These are phyloP conservation scores for Atopsyche davidsoni DNA, from an alignment of 1,140 invertebrate genomes.

Conservation along the genomic window DNA sequence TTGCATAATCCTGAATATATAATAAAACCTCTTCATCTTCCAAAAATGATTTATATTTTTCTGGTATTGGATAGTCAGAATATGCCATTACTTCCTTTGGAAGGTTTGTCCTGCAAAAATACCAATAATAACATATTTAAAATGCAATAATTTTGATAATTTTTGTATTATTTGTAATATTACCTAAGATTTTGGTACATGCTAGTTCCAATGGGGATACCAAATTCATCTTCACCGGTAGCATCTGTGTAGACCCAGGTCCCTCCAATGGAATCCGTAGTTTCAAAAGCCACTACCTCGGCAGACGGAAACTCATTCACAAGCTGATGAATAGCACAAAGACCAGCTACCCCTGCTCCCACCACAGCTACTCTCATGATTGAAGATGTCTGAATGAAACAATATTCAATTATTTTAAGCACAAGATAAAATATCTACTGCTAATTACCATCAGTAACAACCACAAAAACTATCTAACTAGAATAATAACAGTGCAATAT, in stretches of 20 bases:
- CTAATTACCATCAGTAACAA: background rate
- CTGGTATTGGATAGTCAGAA: conserved; percentile 57
- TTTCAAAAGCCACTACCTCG: conserved; percentile 57
- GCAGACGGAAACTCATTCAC: conserved; percentile 30
- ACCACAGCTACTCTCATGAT: conserved; percentile 24
- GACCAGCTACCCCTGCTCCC: conserved; percentile 22
- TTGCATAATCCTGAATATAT: conserved; percentile 72
- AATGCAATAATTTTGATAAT: no score
- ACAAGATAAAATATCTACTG: background rate
- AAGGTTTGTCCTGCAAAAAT: conserved; percentile 43
- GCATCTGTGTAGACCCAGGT: conserved; percentile 68
- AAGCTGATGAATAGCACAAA: conserved; percentile 17
- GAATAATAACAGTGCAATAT: no score
- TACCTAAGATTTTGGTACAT: conserved; percentile 66
- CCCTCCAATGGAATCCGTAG: conserved; percentile 57
- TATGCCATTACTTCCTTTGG: conserved; percentile 42
- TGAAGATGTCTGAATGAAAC: background rate
- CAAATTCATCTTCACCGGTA: conserved; percentile 52
- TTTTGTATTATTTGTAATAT: conserved; percentile 38
- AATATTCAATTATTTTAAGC: background rate
- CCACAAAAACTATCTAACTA: background rate
- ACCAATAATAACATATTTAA: no score
- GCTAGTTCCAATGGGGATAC: conserved; percentile 60
- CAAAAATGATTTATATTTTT: conserved; percentile 65
- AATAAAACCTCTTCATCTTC: conserved; percentile 67